Base-by-base conservation (phyloP, 2,888 invertebrate species). In the Polymixis flavicincta region DNA sequence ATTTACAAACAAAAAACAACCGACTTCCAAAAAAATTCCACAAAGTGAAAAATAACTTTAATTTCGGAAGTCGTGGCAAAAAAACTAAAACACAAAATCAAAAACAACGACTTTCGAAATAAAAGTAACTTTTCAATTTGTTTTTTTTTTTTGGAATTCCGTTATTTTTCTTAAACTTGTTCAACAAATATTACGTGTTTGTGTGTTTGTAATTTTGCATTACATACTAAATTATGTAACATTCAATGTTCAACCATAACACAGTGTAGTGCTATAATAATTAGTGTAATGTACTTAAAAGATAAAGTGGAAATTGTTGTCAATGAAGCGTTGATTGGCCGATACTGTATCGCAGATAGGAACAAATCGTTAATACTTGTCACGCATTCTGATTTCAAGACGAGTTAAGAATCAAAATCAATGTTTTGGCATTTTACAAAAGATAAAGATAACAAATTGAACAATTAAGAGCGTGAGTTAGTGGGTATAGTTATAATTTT, bases 241-340 rank as follows among this genome's bases (percentile, higher is more conserved):
- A 13, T 59, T 28, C 2, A 25, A 8, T 19, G n/a, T 42, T 25
- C 42, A 64, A 19, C 37, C 59, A 22, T 25, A 28, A n/a, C 37
- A 50, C 25, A n/a, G 17, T 42, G 14, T 25, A 32, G 42, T 66
- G 28, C 45, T 54, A 32, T 57, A 67, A 57, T 82, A 67, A 57
- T 82, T n/a, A 67, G 11, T 37, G 52, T 67, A 52, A 50, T 37
- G 32, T 76, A 64, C 76, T 54, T 76, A 48, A 67, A 50, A 82
- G 82, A 78, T 78, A 78, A 82, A 52, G 77, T 67, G 76, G 48
- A 63, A 82, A 78, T 76, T 52, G 45, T 82, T 57, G 78, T 82
- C 82, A 78, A 82, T 82, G 55, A 37, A 60, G 42, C 63, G 28
- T 50, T 25, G 82, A 67, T 82, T 54, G 57, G n/a, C 42, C 22